Evolutionary conservation across 2,797 vertebrate genomes (phyloP).

Genomic region (Acipenser ruthenus): DNA sequence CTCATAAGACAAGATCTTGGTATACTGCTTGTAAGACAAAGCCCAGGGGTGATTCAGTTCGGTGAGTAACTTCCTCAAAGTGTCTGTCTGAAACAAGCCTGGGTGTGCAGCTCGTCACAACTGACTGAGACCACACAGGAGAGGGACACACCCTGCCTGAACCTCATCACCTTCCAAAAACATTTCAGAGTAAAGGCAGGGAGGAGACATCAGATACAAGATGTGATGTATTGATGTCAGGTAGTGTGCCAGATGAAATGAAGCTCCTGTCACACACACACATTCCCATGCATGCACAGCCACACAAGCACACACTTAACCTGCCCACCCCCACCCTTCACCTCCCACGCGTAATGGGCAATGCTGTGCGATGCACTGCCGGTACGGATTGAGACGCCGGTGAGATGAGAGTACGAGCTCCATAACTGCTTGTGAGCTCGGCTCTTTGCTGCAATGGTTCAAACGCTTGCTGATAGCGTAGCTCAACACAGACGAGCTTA

Average conservation of each 20-base stretch:
- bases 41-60: constrained; percentile 43
- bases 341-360: neutral
- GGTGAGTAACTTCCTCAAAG: constrained; percentile 36
- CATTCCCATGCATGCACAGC: neutral
- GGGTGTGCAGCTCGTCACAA: constrained; percentile 31
- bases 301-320: constrained; percentile 3
- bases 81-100: constrained; percentile 49
- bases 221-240: neutral
- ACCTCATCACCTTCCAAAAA: constrained; percentile 24
- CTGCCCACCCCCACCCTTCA: neutral
- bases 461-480: too few species aligned
- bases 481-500: too few species aligned
- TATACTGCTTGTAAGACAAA: constrained; percentile 22
- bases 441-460: too few species aligned
- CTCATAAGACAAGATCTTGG: neutral
- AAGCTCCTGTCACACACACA: neutral
- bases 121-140: constrained; percentile 10
- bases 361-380: too few species aligned
- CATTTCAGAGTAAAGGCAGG: constrained; percentile 25
- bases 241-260: neutral
- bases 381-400: too few species aligned
- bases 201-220: constrained; percentile 15
- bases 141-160: constrained; percentile 28
- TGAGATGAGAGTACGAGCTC: too few species aligned
- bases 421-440: too few species aligned